Percentiles rank a stretch among this genome's conserved stretches.
phyloP scores from a whole-genome alignment of 2,797 vertebrate species.

The Vultur gryphus region DNA sequence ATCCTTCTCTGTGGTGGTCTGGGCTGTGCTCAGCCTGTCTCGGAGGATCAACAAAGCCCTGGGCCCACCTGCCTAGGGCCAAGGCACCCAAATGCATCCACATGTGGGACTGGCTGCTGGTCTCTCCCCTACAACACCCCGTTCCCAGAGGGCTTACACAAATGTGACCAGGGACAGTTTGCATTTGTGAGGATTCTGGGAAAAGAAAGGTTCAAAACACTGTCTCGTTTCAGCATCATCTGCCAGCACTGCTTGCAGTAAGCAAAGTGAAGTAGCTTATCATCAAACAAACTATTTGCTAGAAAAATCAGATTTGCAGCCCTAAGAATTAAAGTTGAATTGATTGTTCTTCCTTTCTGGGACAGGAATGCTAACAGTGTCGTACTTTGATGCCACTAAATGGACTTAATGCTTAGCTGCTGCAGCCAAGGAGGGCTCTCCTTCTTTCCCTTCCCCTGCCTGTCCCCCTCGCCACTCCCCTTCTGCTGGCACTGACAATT shows the following conservation, averaged over 20 bases:
- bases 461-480: neutral
- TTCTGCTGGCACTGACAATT: slow-evolving; percentile 9
- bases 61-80: neutral
- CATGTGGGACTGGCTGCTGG: neutral
- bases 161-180: neutral
- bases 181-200: neutral
- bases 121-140: neutral
- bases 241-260: neutral
- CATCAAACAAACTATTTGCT: neutral
- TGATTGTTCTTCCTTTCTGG: neutral
- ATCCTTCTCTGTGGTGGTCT: neutral
- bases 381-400: neutral
- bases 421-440: neutral
- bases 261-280: neutral
- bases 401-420: neutral
- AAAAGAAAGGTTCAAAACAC: neutral
- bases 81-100: neutral
- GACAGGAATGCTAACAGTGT: neutral
- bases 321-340: neutral
- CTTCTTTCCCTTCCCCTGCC: neutral
- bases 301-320: neutral
- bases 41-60: neutral
- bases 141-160: neutral
- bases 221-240: neutral
- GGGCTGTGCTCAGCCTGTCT: neutral